Conservation (phyloP, 2,888 invertebrate genomes). For the Beris morrisii region DNA sequence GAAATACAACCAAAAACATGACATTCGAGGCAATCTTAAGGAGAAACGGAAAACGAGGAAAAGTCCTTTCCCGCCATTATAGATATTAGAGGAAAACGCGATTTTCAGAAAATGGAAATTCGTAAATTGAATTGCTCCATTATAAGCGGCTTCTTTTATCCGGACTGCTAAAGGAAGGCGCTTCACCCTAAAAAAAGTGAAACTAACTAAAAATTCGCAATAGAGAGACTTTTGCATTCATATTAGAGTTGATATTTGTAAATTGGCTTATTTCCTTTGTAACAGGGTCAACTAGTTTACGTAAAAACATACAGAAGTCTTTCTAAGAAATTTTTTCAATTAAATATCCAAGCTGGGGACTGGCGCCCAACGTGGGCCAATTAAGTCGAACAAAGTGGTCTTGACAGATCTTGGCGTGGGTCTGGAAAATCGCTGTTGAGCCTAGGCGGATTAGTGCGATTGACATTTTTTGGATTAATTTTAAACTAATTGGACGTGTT, state of each 20-base stretch:
- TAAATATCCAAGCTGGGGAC: no score
- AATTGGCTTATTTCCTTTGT: constrained; percentile 8
- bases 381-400: no score
- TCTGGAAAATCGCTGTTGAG: no score
- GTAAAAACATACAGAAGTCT: not conserved
- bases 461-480: no score
- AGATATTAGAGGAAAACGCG: constrained; percentile 21
- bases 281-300: constrained; percentile 2
- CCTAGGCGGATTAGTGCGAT: no score
- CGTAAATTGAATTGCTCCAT: constrained; percentile 37
- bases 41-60: no score
- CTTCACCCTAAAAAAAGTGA: not conserved
- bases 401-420: no score
- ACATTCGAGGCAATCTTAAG: not conserved
- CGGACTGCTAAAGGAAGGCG: not conserved
- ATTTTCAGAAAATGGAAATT: constrained; percentile 37
- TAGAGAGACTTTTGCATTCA: not conserved
- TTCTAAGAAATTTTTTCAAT: no score
- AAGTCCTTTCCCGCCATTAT: constrained; percentile 3
- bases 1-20: constrained; percentile 6
- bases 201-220: not conserved
- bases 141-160: constrained; percentile 33
- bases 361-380: no score
- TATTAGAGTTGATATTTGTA: constrained; percentile 1
- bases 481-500: no score